Evolutionary conservation across 2,113 vertebrate genomes (phyloP).

Genomic region (Phoenicopterus ruber): DNA sequence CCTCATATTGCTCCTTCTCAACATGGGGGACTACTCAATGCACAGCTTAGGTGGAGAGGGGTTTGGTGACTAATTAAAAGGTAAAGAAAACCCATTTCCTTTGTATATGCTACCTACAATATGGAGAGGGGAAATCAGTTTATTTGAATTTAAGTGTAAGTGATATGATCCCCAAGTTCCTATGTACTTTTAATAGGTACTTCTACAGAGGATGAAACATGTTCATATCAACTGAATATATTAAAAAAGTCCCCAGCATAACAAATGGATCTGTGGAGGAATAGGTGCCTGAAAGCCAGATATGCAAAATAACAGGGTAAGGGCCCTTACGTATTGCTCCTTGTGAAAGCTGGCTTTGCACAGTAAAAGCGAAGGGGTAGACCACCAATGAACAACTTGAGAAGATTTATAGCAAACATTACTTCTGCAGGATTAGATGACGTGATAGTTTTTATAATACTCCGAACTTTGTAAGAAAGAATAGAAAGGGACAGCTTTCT

Average conservation of each 20-base stretch:
- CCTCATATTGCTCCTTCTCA: neutral
- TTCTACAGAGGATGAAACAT: neutral
- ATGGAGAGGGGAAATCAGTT: neutral
- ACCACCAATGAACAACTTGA: constrained; percentile 9
- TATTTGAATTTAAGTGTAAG: neutral
- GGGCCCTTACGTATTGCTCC: neutral
- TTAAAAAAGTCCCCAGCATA: neutral
- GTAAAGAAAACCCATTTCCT: neutral
- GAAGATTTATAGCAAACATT: constrained; percentile 14
- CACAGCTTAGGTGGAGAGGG: neutral
- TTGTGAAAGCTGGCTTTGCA: neutral
- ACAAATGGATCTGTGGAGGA: neutral
- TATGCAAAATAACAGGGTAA: neutral
- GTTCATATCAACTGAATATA: neutral
- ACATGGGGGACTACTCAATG: neutral
- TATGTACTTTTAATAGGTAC: neutral
- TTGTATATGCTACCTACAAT: neutral
- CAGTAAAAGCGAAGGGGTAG: neutral
- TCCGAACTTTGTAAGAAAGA: constrained; percentile 3
- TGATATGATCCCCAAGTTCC: neutral
- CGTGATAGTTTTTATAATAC: constrained; percentile 1
- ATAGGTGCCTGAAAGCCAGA: neutral
- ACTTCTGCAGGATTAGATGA: neutral
- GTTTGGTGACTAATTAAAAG: neutral
- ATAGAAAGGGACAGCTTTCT: neutral